Conservation (phyloP, 2,888 invertebrate genomes). For the Myathropa florea region DNA sequence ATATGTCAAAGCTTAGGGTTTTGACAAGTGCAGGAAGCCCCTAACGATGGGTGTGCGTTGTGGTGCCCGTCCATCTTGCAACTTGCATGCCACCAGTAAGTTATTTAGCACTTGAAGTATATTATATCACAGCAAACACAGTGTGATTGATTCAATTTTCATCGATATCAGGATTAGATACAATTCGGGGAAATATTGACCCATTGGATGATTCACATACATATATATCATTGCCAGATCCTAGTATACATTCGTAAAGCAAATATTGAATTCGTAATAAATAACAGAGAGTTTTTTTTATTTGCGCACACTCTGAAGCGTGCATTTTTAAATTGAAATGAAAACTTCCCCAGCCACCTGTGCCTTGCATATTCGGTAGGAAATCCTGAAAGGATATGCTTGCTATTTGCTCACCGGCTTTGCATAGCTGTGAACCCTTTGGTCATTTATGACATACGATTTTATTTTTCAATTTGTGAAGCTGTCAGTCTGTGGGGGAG, state of each 20-base stretch:
- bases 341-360: too few relatives aligned
- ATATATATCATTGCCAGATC: too few relatives aligned
- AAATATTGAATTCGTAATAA: conserved; percentile 12
- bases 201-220: too few relatives aligned
- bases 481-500: conserved; percentile 13
- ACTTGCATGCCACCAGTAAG: not conserved
- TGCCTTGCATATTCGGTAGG: conserved; percentile 49
- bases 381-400: conserved; percentile 19
- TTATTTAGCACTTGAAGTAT: not conserved
- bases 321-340: too few relatives aligned
- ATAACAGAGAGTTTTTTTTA: conserved; percentile 11
- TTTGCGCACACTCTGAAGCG: not conserved
- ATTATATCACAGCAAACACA: not conserved
- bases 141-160: conserved; percentile 37
- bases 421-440: not conserved
- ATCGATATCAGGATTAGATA: conserved; percentile 23
- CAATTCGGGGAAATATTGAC: conserved; percentile 17
- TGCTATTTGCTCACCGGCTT: too few relatives aligned
- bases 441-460: not conserved
- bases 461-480: conserved; percentile 35
- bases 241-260: not conserved
- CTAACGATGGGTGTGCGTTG: conserved; percentile 2
- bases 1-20: conserved; percentile 23
- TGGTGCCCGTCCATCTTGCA: not conserved
- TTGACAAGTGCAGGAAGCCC: conserved; percentile 55